These are phyloP conservation scores for Heterodera filipjevi DNA, from an alignment of 2,888 invertebrate species.

Conservation along the genomic window DNA sequence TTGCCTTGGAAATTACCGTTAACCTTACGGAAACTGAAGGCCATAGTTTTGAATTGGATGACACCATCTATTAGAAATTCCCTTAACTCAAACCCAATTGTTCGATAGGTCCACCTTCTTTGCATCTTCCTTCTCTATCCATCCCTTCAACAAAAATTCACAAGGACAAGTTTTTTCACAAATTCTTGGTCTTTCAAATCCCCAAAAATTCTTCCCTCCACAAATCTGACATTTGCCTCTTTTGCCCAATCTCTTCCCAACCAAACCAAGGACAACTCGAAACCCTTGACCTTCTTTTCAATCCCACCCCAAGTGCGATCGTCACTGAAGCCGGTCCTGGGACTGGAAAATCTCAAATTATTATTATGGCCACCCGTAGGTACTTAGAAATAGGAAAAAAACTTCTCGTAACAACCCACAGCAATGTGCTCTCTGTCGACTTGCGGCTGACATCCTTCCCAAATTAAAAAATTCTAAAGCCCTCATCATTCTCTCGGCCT, in stretches of 20 bases:
- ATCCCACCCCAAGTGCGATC: neutral
- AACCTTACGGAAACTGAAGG: neutral
- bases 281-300: no score
- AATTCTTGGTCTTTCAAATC: neutral
- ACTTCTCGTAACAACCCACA: no score
- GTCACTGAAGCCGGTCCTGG: conserved; percentile 1
- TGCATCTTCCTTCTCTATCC: neutral
- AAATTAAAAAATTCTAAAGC: no score
- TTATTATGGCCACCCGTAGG: neutral
- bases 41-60: neutral
- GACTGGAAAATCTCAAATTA: conserved; percentile 12
- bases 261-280: conserved; percentile 1
- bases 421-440: no score
- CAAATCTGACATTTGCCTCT: neutral
- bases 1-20: neutral
- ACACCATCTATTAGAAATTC: neutral
- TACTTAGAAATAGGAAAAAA: no score
- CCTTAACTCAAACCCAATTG: neutral
- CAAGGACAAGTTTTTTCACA: neutral
- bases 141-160: neutral
- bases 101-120: neutral
- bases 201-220: neutral
- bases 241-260: neutral
- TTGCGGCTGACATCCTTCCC: no score
- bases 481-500: no score